Evolutionary conservation across 2,113 vertebrate species (phyloP).

Genomic region (Setophaga coronata): DNA sequence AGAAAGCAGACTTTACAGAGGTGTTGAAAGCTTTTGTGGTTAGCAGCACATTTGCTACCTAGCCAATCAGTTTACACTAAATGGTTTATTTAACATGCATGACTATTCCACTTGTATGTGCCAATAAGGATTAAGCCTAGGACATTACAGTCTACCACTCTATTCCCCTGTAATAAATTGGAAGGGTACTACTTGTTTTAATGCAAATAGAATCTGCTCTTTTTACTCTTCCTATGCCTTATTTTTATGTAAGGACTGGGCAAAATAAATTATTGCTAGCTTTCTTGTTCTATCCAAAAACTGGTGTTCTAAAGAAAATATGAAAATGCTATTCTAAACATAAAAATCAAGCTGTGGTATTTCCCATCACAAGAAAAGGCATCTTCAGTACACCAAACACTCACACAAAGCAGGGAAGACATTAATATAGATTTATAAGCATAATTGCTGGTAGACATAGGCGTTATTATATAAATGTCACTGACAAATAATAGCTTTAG

Average conservation of each 20-base stretch:
- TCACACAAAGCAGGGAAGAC: slow-evolving; percentile 8
- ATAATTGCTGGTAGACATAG: slow-evolving; percentile 42
- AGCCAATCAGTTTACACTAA: neutral
- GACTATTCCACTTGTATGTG: neutral
- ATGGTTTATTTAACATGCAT: neutral
- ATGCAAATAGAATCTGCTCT: neutral
- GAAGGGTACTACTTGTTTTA: neutral
- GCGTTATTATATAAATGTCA: slow-evolving; percentile 43
- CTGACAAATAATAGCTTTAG: slow-evolving; percentile 16
- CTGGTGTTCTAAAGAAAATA: neutral
- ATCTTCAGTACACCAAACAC: neutral
- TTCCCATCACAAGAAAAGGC: neutral
- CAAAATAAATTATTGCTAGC: neutral
- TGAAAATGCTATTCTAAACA: neutral
- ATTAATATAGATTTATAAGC: slow-evolving; percentile 44
- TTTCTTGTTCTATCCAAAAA: neutral
- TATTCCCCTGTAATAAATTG: neutral
- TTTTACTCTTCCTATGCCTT: neutral
- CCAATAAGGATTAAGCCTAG: neutral
- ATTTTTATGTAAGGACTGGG: neutral
- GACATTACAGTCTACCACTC: neutral
- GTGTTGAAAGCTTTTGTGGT: neutral
- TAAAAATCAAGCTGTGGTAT: neutral
- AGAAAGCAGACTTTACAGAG: neutral
- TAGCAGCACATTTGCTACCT: neutral